These are phyloP conservation scores for Drosophila tripunctata DNA, from an alignment of 2,888 invertebrate genomes.

Conservation along the genomic window DNA sequence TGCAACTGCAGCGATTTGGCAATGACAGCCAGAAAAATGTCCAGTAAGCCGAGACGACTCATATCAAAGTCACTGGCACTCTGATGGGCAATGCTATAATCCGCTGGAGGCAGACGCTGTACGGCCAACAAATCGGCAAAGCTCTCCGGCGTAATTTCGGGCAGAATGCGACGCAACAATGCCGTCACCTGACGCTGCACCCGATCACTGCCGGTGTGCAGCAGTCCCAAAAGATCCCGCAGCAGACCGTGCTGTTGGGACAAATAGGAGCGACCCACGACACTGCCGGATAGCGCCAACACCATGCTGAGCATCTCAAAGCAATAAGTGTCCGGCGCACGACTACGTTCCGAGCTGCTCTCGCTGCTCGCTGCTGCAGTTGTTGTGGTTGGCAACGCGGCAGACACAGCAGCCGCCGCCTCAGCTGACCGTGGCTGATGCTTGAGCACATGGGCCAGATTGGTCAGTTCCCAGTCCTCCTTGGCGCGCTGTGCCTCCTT, in stretches of 20 bases:
- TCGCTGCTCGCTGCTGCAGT: conserved; percentile 64
- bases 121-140: conserved; percentile 92
- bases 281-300: conserved; percentile 95
- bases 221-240: conserved; percentile 92
- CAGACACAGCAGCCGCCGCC: conserved; percentile 64
- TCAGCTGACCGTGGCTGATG: conserved; percentile 61
- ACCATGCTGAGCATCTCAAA: conserved; percentile 98
- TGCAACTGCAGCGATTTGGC: conserved; percentile 96
- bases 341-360: conserved; percentile 78
- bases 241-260: conserved; percentile 94
- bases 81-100: conserved; percentile 90
- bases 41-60: conserved; percentile 91
- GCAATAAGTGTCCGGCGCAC: conserved; percentile 93
- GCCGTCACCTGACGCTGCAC: conserved; percentile 96
- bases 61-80: conserved; percentile 83
- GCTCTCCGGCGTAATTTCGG: conserved; percentile 94
- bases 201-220: conserved; percentile 97
- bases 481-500: conserved; percentile 94
- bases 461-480: conserved; percentile 94
- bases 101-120: conserved; percentile 88
- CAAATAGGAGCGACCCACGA: conserved; percentile 94
- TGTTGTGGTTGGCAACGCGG: not conserved
- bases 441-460: conserved; percentile 77
- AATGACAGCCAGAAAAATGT: conserved; percentile 95
- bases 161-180: conserved; percentile 92